Base-by-base conservation (phyloP, 2,113 vertebrate genomes). In the Notothenia rossii region DNA sequence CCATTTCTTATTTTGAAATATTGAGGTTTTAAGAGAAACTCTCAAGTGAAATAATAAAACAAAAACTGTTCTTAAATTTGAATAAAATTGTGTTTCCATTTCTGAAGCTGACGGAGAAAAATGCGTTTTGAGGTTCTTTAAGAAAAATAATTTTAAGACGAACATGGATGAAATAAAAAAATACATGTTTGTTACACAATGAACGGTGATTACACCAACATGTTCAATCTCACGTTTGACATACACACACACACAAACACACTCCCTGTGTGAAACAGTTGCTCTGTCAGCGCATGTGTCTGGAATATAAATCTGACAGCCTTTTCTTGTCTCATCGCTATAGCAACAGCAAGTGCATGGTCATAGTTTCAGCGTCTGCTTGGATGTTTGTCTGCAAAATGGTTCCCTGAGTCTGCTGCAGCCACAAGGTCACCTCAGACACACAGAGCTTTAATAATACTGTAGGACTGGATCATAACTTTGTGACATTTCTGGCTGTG, bases 291-390 rank as follows among this genome's bases (percentile, higher is more conserved):
- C 3, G 29, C 78, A 73, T 88, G 85, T 84, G 86, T 73, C 84
- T 69, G 46, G 91, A 93, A 93, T 94, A 87, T 92, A 73, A 92
- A 92, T 91, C 89, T 64, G 64, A 67, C 77, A 74, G 85, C 67
- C 54, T 89, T 91, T 85, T 83, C 85, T 63, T 83, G 71, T 85
- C 72, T 69, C 33, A 61, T 94, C 55, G 9, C 92, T 79, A 91
- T 89, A 78, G 92, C 90, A 94, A 94, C 93, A 91, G 86, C 72
- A 89, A 91, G 75, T 91, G 91, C 90, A 73, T 22, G 53, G 88
- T 93, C 92, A 94, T 91, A 84, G 75, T 93, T 91, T 89, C 36
- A 72, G 58, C 14, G 72, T 79, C 79, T 85, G 84, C 81, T 84
- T 51, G 29, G 75, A 86, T 86, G 70, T 72, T 72, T 73, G 33